Evolutionary conservation across 2,113 vertebrate species (phyloP).

Genomic region (Perognathus longimembris): DNA sequence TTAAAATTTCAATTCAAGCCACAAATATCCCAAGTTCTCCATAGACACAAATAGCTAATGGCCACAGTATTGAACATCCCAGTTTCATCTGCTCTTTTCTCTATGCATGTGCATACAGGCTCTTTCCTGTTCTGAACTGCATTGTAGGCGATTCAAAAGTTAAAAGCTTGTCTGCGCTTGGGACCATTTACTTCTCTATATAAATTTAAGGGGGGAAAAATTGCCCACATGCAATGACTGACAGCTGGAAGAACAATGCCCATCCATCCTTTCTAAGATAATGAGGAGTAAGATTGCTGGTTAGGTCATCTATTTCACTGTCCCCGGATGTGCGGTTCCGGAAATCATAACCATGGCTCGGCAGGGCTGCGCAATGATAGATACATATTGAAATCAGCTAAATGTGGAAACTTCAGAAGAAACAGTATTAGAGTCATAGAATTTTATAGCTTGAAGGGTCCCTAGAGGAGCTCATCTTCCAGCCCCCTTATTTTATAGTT

Average conservation of each 20-base stretch:
- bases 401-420: conserved; percentile 51
- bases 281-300: neutral
- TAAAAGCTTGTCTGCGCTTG: conserved; percentile 36
- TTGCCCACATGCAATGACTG: neutral
- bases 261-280: conserved; percentile 40
- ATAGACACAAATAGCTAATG: neutral
- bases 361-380: conserved; percentile 53
- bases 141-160: neutral
- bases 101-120: neutral
- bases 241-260: neutral
- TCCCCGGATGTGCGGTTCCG: neutral
- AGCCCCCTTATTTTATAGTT: conserved; percentile 65
- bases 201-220: neutral
- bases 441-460: conserved; percentile 47
- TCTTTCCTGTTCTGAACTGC: neutral
- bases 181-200: neutral
- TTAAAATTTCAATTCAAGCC: neutral
- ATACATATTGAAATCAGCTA: conserved; percentile 70
- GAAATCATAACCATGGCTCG: conserved; percentile 46
- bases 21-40: neutral
- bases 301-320: conserved; percentile 45
- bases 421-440: conserved; percentile 36
- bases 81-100: neutral
- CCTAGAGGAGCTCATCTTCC: conserved; percentile 20
- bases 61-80: neutral